phyloP scores from a whole-genome alignment of 2,113 vertebrate species.

The Gadus chalcogrammus region DNA sequence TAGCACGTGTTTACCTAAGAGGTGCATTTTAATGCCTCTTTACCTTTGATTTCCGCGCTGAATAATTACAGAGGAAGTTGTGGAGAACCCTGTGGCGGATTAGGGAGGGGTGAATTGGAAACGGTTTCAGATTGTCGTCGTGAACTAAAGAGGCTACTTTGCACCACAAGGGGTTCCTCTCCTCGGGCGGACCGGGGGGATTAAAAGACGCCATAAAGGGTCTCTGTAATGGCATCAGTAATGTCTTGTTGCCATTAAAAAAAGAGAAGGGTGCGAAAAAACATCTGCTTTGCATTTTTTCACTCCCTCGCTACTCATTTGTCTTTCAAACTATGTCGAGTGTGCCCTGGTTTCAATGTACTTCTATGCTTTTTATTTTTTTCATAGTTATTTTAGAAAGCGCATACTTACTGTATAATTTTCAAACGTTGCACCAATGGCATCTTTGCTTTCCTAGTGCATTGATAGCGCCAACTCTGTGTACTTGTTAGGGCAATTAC shows the following conservation, averaged over 20 bases:
- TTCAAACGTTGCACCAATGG: slow-evolving; percentile 28
- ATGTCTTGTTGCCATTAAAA: slow-evolving; percentile 80
- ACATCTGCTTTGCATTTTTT: slow-evolving; percentile 80
- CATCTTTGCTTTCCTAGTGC: slow-evolving; percentile 7
- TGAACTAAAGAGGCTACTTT: slow-evolving; percentile 88
- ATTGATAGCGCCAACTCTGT: background rate
- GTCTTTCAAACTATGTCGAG: slow-evolving; percentile 64
- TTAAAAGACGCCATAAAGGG: slow-evolving; percentile 93
- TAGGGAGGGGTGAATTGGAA: slow-evolving; percentile 87
- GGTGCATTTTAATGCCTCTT: slow-evolving; percentile 76
- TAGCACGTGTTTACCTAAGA: slow-evolving; percentile 79
- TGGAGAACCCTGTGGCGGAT: slow-evolving; percentile 86
- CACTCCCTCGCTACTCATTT: slow-evolving; percentile 70
- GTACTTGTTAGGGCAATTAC: background rate
- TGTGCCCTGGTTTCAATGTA: slow-evolving; percentile 49
- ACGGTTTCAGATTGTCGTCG: slow-evolving; percentile 91
- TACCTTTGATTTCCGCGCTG: slow-evolving; percentile 74
- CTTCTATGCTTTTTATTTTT: slow-evolving; percentile 55
- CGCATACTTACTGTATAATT: background rate
- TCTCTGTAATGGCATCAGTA: slow-evolving; percentile 94
- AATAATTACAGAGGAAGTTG: slow-evolving; percentile 76
- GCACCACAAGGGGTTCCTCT: slow-evolving; percentile 89
- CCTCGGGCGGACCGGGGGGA: slow-evolving; percentile 76
- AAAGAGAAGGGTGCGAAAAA: slow-evolving; percentile 61
- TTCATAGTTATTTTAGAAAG: slow-evolving; percentile 37